Conservation (phyloP, 2,888 invertebrate species). For the Leucophenga montana region DNA sequence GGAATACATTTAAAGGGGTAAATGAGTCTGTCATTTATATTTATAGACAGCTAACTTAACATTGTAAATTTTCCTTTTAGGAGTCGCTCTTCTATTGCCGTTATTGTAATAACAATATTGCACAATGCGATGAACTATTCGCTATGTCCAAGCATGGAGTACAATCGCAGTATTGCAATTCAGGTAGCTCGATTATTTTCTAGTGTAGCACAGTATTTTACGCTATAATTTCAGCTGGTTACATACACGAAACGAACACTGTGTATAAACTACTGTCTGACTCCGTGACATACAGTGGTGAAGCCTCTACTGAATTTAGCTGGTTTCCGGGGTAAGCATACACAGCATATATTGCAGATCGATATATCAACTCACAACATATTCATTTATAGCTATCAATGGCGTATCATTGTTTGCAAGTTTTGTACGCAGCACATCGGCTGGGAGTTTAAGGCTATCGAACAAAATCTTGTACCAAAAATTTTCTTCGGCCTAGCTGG, state of each 20-base stretch:
- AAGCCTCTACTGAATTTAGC: constrained; percentile 81
- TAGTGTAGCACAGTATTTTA: not conserved
- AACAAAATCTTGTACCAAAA: constrained; percentile 77
- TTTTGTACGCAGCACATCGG: constrained; percentile 82
- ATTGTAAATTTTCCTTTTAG: constrained; percentile 54
- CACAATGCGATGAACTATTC: constrained; percentile 81
- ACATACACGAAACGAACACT: constrained; percentile 87
- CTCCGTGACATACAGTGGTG: constrained; percentile 73
- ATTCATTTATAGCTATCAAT: constrained; percentile 79
- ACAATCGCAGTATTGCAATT: constrained; percentile 86
- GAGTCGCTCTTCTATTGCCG: constrained; percentile 77
- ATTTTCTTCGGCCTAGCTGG: constrained; percentile 83
- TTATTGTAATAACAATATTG: constrained; percentile 76
- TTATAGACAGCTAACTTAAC: not conserved
- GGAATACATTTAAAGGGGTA: constrained; percentile 65
- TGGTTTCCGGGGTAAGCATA: constrained; percentile 84
- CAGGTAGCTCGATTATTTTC: constrained; percentile 70
- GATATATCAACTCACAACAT: not conserved
- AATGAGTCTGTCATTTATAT: constrained; percentile 25
- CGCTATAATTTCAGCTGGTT: constrained; percentile 75
- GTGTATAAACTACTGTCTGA: constrained; percentile 75
- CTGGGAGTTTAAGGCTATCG: constrained; percentile 84
- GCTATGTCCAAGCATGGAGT: constrained; percentile 88
- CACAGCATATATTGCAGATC: not conserved
- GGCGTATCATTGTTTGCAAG: constrained; percentile 84